phyloP scores from a whole-genome alignment of 2,113 vertebrate genomes.

The Austrofundulus limnaeus region DNA sequence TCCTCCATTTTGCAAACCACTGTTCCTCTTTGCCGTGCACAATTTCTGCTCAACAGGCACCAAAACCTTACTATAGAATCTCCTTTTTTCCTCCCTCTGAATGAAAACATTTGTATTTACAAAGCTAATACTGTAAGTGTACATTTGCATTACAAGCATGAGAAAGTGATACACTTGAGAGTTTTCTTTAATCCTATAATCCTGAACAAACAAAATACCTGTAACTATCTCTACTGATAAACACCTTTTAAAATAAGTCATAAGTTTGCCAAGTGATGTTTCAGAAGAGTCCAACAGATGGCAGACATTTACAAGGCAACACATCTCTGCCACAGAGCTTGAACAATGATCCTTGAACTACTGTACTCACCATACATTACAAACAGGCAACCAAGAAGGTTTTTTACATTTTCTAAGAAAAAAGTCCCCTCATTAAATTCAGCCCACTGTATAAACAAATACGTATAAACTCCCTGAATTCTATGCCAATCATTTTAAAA shows the following conservation, averaged over 20 bases:
- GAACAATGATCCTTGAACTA: conserved; percentile 41
- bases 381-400: conserved; percentile 18
- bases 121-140: neutral
- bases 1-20: conserved; percentile 73
- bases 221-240: conserved; percentile 8
- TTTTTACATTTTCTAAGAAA: conserved; percentile 4
- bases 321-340: conserved; percentile 15
- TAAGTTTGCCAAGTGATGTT: conserved; percentile 60
- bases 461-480: conserved; percentile 31
- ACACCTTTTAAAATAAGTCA: neutral
- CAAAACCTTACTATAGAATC: conserved; percentile 40
- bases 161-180: no score
- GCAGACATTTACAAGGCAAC: conserved; percentile 77
- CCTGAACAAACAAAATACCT: neutral
- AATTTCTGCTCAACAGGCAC: conserved; percentile 52
- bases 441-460: conserved; percentile 34
- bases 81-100: neutral
- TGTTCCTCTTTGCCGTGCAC: conserved; percentile 71
- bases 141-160: neutral
- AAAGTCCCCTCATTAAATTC: conserved; percentile 20
- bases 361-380: conserved; percentile 41
- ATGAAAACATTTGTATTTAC: conserved; percentile 3
- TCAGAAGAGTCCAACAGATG: conserved; percentile 79
- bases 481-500: conserved; percentile 30
- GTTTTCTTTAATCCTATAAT: neutral